Conservation (phyloP, 2,797 vertebrate species). For the Sebastes trivittatus region DNA sequence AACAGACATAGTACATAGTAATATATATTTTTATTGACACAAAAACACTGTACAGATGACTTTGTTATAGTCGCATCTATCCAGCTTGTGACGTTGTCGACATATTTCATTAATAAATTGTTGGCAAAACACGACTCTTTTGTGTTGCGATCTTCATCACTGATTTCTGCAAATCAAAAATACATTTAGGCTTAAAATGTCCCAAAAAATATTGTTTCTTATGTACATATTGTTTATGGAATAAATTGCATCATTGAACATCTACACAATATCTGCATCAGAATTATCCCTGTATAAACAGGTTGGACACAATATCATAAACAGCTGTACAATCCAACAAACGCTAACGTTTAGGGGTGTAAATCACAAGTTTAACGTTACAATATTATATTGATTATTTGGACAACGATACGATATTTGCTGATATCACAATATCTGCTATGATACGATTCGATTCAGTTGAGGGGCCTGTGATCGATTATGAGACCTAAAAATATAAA, state of each 20-base stretch:
- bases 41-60: constrained; percentile 30
- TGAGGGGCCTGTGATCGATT: no score
- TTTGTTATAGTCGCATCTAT: constrained; percentile 12
- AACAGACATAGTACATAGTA: not conserved
- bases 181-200: not conserved
- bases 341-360: not conserved
- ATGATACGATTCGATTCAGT: no score
- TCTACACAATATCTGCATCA: not conserved
- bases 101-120: constrained; percentile 42
- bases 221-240: constrained; percentile 20
- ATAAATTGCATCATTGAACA: not conserved
- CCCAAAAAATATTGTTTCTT: constrained; percentile 11
- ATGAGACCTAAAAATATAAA: no score
- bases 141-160: not conserved
- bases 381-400: no score
- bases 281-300: not conserved
- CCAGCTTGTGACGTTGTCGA: constrained; percentile 6
- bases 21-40: constrained; percentile 50
- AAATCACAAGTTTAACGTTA: no score
- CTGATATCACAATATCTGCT: no score
- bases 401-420: no score
- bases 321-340: not conserved
- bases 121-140: constrained; percentile 16
- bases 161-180: constrained; percentile 3
- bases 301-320: not conserved